Conservation (phyloP, 2,113 vertebrate genomes). For the Catharus fuscescens region DNA sequence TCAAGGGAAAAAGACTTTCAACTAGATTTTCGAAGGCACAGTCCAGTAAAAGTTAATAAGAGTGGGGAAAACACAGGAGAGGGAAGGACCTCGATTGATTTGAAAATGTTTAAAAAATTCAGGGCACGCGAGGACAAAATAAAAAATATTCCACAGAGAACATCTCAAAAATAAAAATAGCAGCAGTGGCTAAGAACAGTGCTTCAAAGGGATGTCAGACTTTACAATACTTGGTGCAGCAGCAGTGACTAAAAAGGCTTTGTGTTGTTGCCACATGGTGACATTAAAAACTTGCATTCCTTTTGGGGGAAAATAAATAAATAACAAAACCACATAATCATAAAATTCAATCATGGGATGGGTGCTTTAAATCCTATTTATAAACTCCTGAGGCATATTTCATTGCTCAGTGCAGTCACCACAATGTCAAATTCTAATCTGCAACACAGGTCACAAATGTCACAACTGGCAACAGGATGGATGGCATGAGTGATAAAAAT, state of each 20-base stretch:
- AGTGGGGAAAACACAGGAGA: background rate
- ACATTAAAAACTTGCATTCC: background rate
- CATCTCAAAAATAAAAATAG: conserved; percentile 65
- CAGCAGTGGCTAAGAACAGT: conserved; percentile 14
- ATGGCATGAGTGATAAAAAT: background rate
- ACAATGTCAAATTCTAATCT: background rate
- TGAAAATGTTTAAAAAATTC: conserved; percentile 28
- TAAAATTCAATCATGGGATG: background rate
- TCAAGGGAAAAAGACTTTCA: background rate
- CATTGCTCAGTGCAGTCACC: background rate
- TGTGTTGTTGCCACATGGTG: background rate
- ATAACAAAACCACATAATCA: background rate
- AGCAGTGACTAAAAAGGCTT: conserved; percentile 21
- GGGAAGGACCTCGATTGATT: conserved; percentile 26
- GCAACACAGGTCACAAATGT: background rate
- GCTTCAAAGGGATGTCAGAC: conserved; percentile 67
- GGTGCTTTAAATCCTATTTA: background rate
- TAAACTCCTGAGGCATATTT: background rate
- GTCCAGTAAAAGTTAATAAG: background rate
- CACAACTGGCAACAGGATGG: background rate
- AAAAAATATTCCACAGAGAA: background rate
- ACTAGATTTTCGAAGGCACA: background rate
- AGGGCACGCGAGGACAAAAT: background rate
- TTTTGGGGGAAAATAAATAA: background rate
- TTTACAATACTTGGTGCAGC: background rate